Evolutionary conservation across 2,888 invertebrate genomes (phyloP), one percentile per base, ranked within the genome.

Genomic region (Eumacrocentrus americanus): DNA sequence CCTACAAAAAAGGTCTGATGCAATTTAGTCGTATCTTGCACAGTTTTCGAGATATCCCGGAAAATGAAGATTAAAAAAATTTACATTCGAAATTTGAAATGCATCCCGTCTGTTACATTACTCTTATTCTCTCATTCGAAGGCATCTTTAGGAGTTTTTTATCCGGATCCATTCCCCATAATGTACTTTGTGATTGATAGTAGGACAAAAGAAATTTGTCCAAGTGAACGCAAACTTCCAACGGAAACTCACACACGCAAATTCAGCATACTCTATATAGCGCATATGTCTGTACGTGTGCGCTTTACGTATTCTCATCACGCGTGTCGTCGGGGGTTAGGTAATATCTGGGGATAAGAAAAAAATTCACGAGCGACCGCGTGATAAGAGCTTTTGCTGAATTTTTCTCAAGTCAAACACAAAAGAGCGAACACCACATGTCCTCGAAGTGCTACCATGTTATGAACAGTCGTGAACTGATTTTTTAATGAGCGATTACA

Each of bases 301-400:
- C 16, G n/a, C 37, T 38, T 64, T 60, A 48, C 40, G 60, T 64
- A 66, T 64, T 64, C 66, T 55, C 12, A 56, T 55, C 66, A 64
- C 62, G 66, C 58, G 61, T 50, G 29, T 34, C 61, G 64, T 23
- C 59, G 54, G 53, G 44, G 61, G 66, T n/a, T 37, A 11, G 20
- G 42, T 62, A 66, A 62, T 64, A 66, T 64, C 66, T 66, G 66
- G 59, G 50, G 25, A 55, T 58, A 56, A 59, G 59, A 58, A 62
- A 66, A 63, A 60, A 63, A 61, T 52, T 58, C 53, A 58, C 48
- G 23, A 58, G 58, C 56, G 29, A 55, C 50, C 35, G 18, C 37
- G 18, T 25, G 42, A 53, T 53, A 53, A 53, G 29, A 53, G 53
- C 42, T 53, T 53, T 16, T 18, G 42, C 42, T 42, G 53, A 53